Percentiles rank a stretch among this genome's conserved stretches.
Conservation (phyloP, 2,113 vertebrate genomes). For the Hoplias malabaricus region DNA sequence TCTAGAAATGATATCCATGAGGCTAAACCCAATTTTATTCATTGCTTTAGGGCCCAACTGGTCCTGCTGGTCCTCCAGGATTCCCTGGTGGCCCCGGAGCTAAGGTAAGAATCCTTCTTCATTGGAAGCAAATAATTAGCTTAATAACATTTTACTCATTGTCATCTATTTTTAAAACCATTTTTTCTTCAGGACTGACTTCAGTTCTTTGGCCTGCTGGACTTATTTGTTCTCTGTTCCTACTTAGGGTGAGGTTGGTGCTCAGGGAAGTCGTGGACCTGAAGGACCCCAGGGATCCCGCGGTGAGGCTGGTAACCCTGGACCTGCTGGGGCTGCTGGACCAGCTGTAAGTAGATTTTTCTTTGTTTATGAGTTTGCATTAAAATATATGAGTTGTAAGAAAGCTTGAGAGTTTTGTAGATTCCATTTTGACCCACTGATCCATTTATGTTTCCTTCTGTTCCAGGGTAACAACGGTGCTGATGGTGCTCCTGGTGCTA, state of each 20-base stretch:
- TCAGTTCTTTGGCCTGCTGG: background rate
- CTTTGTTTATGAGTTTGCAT: background rate
- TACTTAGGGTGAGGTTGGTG: slow-evolving; percentile 87
- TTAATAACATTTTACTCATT: too few species aligned
- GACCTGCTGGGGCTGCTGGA: slow-evolving; percentile 90
- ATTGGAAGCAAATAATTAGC: background rate
- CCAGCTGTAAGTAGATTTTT: slow-evolving; percentile 80
- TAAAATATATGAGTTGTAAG: background rate
- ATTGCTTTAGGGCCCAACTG: slow-evolving; percentile 85
- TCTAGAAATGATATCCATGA: background rate
- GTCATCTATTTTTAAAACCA: too few species aligned
- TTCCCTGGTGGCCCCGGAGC: slow-evolving; percentile 95
- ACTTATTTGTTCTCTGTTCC: background rate
- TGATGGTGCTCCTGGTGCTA: slow-evolving; percentile 89
- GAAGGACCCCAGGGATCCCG: slow-evolving; percentile 92
- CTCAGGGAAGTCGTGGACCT: slow-evolving; percentile 86
- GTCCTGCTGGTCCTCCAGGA: slow-evolving; percentile 91
- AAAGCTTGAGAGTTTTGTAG: background rate
- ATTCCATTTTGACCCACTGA: background rate
- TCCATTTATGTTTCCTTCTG: slow-evolving; percentile 5
- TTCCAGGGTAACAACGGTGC: slow-evolving; percentile 88
- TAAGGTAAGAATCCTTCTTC: slow-evolving; percentile 78
- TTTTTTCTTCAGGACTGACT: background rate
- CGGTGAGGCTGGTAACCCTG: slow-evolving; percentile 90
- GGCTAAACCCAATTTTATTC: slow-evolving; percentile 27